Evolutionary conservation across 2,113 vertebrate species (phyloP).

Genomic region (Neodontobutis hainanensis): DNA sequence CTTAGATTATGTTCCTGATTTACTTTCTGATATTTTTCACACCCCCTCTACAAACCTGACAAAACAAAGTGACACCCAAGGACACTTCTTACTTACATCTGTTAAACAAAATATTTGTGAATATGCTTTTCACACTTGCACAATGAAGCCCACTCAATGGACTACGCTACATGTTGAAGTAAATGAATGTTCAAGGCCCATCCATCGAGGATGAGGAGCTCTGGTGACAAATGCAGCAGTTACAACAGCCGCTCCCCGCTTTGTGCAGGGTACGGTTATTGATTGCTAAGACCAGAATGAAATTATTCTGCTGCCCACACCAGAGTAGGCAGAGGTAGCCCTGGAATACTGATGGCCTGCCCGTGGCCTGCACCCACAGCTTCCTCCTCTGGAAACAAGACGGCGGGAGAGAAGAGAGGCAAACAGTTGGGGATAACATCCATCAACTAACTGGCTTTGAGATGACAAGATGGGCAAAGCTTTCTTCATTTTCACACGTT

Average conservation of each 20-base stretch:
- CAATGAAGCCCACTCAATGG: conserved; percentile 1
- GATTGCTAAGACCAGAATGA: conserved; percentile 70
- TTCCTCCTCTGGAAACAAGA: conserved; percentile 47
- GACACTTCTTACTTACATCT: background rate
- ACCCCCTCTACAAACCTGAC: background rate
- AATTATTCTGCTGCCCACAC: conserved; percentile 73
- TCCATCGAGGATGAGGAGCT: background rate
- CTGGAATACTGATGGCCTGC: conserved; percentile 73
- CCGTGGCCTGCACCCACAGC: conserved; percentile 62
- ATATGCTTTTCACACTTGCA: background rate
- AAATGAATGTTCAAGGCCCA: conserved; percentile 8
- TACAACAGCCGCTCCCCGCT: conserved; percentile 38
- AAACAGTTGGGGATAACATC: conserved; percentile 47
- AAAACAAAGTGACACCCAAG: background rate
- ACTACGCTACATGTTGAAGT: conserved; percentile 4
- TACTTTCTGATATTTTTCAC: conserved; percentile 2
- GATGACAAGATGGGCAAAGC: conserved; percentile 31
- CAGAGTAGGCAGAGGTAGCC: conserved; percentile 55
- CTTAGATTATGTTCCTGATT: background rate
- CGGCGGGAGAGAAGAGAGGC: conserved; percentile 4
- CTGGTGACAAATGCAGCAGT: conserved; percentile 35
- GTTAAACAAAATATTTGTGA: background rate
- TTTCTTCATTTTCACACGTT: conserved; percentile 27
- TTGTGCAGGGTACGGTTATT: conserved; percentile 58
- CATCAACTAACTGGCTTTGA: conserved; percentile 48